Evolutionary conservation across 2,113 vertebrate genomes (phyloP).

Genomic region (Gobiocypris rarus): DNA sequence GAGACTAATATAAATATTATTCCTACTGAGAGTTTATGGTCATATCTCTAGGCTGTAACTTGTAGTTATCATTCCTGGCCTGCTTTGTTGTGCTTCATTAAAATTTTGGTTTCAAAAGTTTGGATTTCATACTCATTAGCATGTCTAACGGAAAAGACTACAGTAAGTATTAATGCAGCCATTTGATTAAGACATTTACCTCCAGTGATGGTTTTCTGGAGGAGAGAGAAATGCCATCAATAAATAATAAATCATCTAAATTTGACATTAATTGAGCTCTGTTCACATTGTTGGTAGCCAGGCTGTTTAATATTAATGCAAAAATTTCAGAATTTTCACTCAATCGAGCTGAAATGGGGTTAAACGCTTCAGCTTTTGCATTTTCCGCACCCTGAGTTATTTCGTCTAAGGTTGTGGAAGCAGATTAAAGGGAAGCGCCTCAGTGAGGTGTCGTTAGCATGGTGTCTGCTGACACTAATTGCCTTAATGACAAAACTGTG

Average conservation of each 20-base stretch:
- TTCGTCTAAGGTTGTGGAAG: constrained; percentile 42
- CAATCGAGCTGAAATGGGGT: constrained; percentile 13
- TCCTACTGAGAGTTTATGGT: neutral
- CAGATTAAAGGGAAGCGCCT: constrained; percentile 51
- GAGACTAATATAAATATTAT: constrained; percentile 21
- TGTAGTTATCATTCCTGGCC: neutral
- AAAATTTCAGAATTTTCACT: constrained; percentile 16
- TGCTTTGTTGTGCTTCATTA: neutral
- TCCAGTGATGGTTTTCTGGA: neutral
- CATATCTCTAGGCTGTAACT: neutral
- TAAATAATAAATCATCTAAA: constrained; percentile 19
- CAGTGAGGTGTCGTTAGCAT: constrained; percentile 58
- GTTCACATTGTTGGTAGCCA: neutral
- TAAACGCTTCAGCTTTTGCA: constrained; percentile 59
- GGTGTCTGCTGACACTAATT: constrained; percentile 68
- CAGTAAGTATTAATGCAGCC: constrained; percentile 25
- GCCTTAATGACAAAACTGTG: constrained; percentile 70
- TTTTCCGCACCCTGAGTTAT: constrained; percentile 10
- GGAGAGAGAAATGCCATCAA: constrained; percentile 15
- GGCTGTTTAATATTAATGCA: constrained; percentile 27
- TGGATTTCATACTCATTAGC: neutral
- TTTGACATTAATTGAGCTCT: neutral
- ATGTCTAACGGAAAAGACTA: neutral
- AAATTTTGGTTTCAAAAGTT: neutral
- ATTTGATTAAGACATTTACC: constrained; percentile 23